Percentiles rank a stretch among this genome's conserved stretches.
Evolutionary conservation across 2,797 vertebrate genomes (phyloP).

Genomic region (Sebastolobus alascanus): DNA sequence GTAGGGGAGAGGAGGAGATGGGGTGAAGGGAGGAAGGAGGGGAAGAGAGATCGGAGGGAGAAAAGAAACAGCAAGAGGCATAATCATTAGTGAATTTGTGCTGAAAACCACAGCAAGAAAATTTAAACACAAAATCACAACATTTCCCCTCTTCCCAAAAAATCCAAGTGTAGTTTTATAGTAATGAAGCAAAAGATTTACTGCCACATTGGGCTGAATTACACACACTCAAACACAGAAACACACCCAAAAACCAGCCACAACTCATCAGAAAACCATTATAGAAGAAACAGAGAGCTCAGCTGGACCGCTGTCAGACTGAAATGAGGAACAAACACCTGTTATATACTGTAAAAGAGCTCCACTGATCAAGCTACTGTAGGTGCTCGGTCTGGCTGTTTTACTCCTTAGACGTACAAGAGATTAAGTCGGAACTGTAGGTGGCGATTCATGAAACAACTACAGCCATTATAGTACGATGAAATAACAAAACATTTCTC

Average conservation of each 20-base stretch:
- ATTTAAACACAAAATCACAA: not conserved
- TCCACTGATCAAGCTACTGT: not conserved
- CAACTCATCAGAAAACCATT: conserved; percentile 34
- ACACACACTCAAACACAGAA: not conserved
- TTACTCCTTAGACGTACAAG: not conserved
- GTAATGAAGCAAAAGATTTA: not conserved
- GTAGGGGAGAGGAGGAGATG: conserved; percentile 47
- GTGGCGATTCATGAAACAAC: not conserved
- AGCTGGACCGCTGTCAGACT: conserved; percentile 2
- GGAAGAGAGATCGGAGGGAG: not conserved
- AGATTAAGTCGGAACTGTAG: not conserved
- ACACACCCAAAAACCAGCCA: not conserved
- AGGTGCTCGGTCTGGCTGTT: not conserved
- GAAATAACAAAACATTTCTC: not conserved
- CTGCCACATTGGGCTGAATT: not conserved
- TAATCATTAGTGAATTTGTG: conserved; percentile 7
- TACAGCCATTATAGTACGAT: not conserved
- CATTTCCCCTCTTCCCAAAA: not conserved
- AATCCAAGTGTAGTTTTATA: not conserved
- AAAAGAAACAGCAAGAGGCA: conserved; percentile 2
- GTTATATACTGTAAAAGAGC: not conserved
- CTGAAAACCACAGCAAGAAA: conserved; percentile 9
- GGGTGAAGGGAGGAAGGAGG: conserved; percentile 29
- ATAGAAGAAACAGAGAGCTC: conserved; percentile 3
- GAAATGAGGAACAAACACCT: not conserved